A percentile compares a stretch with the other conserved stretches of the same genome.
Evolutionary conservation across 2,113 vertebrate genomes (phyloP).

Genomic region (Panthera leo): DNA sequence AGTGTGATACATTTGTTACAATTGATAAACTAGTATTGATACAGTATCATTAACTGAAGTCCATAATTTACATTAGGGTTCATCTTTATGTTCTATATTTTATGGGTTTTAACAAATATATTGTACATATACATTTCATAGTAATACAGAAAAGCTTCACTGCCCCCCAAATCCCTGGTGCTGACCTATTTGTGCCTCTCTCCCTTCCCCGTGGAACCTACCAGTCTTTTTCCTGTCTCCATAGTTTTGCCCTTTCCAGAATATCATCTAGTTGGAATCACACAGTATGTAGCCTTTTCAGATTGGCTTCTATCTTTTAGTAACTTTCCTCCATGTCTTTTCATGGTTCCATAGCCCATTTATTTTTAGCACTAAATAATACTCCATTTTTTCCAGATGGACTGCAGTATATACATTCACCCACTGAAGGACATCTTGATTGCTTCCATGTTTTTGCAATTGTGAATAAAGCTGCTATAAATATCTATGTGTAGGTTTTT

Average conservation of each 20-base stretch:
- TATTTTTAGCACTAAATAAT: not conserved
- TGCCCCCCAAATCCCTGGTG: not conserved
- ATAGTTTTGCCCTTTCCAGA: not conserved
- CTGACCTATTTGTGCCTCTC: not conserved
- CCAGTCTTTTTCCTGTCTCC: not conserved
- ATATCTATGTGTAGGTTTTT: not conserved
- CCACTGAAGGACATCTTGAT: not conserved
- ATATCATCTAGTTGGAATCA: not conserved
- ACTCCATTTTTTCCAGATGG: not conserved
- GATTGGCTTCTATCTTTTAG: not conserved
- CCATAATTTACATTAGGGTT: not conserved
- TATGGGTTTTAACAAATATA: not conserved
- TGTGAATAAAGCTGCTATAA: not conserved
- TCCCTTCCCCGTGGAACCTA: not conserved
- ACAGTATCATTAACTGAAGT: not conserved
- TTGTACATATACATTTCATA: not conserved
- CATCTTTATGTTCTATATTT: not conserved
- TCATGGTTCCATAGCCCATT: not conserved
- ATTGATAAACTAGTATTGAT: not conserved
- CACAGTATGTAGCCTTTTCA: not conserved
- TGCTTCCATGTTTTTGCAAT: not conserved
- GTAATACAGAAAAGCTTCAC: not conserved
- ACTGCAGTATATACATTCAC: not conserved
- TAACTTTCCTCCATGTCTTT: not conserved
- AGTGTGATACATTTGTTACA: not conserved